Conservation (phyloP, 2,888 invertebrate species). For the Branchellion lobata region DNA sequence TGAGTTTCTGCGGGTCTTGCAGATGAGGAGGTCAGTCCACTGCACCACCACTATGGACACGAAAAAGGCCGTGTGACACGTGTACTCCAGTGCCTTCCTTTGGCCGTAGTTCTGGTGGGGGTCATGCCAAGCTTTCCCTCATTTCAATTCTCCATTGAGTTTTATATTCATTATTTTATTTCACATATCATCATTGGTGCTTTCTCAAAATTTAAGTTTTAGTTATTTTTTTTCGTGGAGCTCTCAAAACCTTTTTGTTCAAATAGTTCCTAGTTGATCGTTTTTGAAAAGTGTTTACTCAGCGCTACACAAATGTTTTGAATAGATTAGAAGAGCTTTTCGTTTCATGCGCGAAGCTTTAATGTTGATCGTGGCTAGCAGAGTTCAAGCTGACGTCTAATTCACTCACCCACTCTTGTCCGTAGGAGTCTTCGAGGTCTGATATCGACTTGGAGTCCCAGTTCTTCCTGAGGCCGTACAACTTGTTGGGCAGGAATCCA, state of each 20-base stretch:
- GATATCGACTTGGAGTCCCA: slow-evolving; percentile 99
- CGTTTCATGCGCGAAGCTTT: too few species aligned
- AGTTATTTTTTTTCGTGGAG: too few species aligned
- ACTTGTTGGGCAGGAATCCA: slow-evolving; percentile 84
- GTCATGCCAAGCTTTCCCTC: too few species aligned
- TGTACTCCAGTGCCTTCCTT: slow-evolving; percentile 54
- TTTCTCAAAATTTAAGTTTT: too few species aligned
- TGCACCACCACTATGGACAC: slow-evolving; percentile 55
- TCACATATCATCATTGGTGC: too few species aligned
- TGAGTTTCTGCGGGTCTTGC: slow-evolving; percentile 54
- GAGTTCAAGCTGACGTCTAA: too few species aligned
- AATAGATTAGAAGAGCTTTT: background rate
- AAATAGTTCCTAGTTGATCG: background rate
- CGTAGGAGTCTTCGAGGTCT: slow-evolving; percentile 84
- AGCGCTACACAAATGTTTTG: background rate
- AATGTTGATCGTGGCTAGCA: too few species aligned
- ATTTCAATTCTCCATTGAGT: too few species aligned
- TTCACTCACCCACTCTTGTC: slow-evolving; percentile 53
- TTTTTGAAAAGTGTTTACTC: background rate
- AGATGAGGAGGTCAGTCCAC: slow-evolving; percentile 54
- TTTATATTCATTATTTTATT: too few species aligned
- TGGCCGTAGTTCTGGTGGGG: slow-evolving; percentile 61
- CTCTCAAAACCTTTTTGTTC: too few species aligned
- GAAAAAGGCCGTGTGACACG: slow-evolving; percentile 55
- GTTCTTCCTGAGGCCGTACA: slow-evolving; percentile 91